A percentile compares a stretch with the other conserved stretches of the same genome.
Evolutionary conservation across 2,113 vertebrate species (phyloP).

Genomic region (Psilopogon haemacephalus): DNA sequence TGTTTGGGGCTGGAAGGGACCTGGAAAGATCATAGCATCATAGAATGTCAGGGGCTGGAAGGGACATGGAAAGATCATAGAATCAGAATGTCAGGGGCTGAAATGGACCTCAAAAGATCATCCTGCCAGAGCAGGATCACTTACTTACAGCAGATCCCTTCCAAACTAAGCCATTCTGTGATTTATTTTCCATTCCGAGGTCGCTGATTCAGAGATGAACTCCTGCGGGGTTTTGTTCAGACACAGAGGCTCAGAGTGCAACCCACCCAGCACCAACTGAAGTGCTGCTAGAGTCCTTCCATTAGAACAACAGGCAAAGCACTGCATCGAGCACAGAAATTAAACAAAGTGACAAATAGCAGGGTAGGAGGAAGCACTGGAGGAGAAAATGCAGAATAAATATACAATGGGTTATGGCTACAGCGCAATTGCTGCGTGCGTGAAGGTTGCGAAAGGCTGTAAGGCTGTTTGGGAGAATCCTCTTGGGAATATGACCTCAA

Average conservation of each 20-base stretch:
- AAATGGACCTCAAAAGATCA: no score
- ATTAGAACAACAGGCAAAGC: slow-evolving; percentile 4
- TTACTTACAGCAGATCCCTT: no score
- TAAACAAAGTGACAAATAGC: slow-evolving; percentile 48
- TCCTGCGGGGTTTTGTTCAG: background rate
- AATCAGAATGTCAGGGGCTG: no score
- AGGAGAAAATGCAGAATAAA: slow-evolving; percentile 34
- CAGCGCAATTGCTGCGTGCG: background rate
- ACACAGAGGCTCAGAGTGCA: background rate
- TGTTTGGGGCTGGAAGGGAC: no score
- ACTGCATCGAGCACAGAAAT: slow-evolving; percentile 6
- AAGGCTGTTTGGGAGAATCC: background rate
- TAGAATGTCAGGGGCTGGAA: no score
- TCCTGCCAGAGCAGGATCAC: no score
- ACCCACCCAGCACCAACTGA: background rate
- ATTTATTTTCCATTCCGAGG: background rate
- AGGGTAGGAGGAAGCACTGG: background rate
- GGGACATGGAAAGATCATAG: no score
- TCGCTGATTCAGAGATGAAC: background rate
- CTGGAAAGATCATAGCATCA: no score
- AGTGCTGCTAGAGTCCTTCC: background rate
- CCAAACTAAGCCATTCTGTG: background rate
- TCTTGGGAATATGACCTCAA: background rate
- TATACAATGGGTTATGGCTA: background rate
- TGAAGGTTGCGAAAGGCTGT: background rate